phyloP scores from a whole-genome alignment of 2,888 invertebrate species.

The Nomada ferruginata region DNA sequence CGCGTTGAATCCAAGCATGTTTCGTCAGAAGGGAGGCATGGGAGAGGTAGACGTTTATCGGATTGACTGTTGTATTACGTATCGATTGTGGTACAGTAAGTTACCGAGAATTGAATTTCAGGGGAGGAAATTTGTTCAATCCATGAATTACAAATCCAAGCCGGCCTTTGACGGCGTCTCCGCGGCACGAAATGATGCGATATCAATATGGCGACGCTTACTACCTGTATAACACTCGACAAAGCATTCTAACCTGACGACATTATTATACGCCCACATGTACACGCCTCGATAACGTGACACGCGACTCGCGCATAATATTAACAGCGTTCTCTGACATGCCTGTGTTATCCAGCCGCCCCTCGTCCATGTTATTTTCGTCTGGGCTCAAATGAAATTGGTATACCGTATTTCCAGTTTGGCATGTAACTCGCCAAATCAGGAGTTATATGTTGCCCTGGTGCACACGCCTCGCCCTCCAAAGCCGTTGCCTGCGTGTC shows the following conservation, averaged over 20 bases:
- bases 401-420: conserved; percentile 26
- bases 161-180: conserved; percentile 49
- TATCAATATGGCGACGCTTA: conserved; percentile 59
- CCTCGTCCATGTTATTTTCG: conserved; percentile 34
- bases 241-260: conserved; percentile 55
- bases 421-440: conserved; percentile 15
- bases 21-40: neutral
- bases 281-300: conserved; percentile 52
- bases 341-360: conserved; percentile 35
- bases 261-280: conserved; percentile 56
- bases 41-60: conserved; percentile 10
- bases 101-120: conserved; percentile 64
- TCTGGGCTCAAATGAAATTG: conserved; percentile 40
- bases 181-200: conserved; percentile 52
- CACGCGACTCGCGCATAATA: conserved; percentile 49
- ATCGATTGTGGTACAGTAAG: conserved; percentile 40
- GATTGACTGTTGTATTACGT: conserved; percentile 44
- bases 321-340: conserved; percentile 41
- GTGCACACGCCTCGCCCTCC: neutral
- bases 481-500: neutral
- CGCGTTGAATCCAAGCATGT: neutral
- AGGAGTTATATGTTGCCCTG: neutral
- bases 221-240: conserved; percentile 46
- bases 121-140: conserved; percentile 26
- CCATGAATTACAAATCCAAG: conserved; percentile 57